Conservation (phyloP, 1,140 invertebrate genomes). For the Oscheius sp. region DNA sequence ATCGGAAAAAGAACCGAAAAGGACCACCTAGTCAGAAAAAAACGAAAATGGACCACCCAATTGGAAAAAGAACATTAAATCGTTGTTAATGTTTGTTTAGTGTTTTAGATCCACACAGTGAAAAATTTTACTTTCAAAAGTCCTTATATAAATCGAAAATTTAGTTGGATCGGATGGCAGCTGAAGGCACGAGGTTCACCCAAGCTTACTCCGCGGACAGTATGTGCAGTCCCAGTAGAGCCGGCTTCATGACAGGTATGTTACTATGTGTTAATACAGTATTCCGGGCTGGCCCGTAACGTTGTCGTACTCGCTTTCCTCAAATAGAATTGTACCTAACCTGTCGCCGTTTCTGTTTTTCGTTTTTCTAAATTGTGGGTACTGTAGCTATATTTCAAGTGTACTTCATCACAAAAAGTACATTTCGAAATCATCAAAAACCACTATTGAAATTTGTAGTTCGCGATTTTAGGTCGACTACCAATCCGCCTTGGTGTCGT, state of each 20-base stretch:
- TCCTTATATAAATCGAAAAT: no score
- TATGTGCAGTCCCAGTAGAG: constrained; percentile 57
- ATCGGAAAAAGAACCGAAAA: no score
- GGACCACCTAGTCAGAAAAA: no score
- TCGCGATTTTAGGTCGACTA: constrained; percentile 38
- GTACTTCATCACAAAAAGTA: neutral
- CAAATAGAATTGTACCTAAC: neutral
- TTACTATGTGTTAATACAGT: no score
- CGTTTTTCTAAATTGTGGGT: neutral
- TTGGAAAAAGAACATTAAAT: no score
- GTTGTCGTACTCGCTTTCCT: neutral
- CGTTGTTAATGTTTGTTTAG: no score
- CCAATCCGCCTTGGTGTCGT: constrained; percentile 42
- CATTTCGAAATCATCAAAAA: neutral
- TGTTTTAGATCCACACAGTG: no score
- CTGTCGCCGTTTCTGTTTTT: neutral
- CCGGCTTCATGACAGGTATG: constrained; percentile 59
- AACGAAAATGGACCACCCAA: no score
- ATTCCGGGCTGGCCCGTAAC: neutral
- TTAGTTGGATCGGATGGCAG: constrained; percentile 41
- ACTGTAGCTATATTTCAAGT: neutral
- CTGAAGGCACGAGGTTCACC: constrained; percentile 56
- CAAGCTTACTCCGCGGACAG: constrained; percentile 59
- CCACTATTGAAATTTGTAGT: constrained; percentile 15
- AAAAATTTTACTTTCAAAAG: no score